phyloP scores from a whole-genome alignment of 2,113 vertebrate species.

The Bufo bufo region DNA sequence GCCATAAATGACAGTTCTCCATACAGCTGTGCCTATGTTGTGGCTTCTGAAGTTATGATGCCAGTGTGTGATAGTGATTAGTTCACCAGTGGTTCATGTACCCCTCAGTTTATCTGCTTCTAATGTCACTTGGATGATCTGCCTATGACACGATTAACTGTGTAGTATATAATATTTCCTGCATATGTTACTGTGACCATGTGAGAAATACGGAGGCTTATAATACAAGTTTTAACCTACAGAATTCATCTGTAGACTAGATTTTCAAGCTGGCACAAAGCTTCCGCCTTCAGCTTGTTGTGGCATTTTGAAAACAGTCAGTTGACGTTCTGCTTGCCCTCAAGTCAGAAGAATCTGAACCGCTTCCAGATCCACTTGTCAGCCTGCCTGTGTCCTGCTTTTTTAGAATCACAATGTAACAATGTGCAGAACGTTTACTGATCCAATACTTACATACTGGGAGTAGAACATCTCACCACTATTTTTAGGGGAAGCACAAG shows the following conservation, averaged over 20 bases:
- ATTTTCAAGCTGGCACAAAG: neutral
- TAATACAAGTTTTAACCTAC: neutral
- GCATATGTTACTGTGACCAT: neutral
- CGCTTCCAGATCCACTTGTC: slow-evolving; percentile 3
- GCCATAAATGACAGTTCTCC: too few species aligned
- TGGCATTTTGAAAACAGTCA: slow-evolving; percentile 16
- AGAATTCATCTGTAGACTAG: neutral
- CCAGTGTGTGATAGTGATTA: too few species aligned
- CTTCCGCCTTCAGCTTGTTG: neutral
- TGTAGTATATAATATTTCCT: too few species aligned
- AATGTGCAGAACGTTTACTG: neutral
- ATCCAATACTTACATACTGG: neutral
- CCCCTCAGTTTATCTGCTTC: too few species aligned
- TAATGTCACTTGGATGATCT: neutral
- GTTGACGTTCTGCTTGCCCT: slow-evolving; percentile 6
- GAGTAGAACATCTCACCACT: neutral
- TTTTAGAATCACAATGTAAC: slow-evolving; percentile 6
- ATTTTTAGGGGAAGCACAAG: neutral
- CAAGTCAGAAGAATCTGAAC: slow-evolving; percentile 15
- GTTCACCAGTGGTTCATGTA: too few species aligned
- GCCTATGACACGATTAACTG: neutral
- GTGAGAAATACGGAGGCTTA: neutral
- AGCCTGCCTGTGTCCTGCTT: neutral
- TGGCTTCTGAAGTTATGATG: too few species aligned
- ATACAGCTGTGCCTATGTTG: too few species aligned